Conservation (phyloP, 2,888 invertebrate species). For the Rhagonycha lutea region DNA sequence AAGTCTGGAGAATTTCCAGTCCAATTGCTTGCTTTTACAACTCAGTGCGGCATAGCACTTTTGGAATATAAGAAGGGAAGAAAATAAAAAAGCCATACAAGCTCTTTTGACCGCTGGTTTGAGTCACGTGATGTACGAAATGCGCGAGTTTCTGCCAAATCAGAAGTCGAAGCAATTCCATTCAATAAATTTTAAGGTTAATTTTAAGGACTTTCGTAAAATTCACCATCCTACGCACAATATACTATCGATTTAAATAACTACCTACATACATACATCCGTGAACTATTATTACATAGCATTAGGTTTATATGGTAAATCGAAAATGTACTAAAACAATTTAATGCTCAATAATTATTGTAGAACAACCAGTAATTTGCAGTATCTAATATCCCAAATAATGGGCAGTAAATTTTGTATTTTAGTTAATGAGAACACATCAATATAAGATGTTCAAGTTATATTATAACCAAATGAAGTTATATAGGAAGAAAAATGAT, state of each 20-base stretch:
- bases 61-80: too few relatives aligned
- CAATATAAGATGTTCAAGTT: not conserved
- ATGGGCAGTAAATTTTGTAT: not conserved
- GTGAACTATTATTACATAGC: not conserved
- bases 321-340: not conserved
- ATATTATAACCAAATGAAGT: not conserved
- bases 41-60: too few relatives aligned
- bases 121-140: too few relatives aligned
- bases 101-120: too few relatives aligned
- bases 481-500: not conserved
- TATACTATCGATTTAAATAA: not conserved
- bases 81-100: too few relatives aligned
- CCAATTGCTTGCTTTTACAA: too few relatives aligned
- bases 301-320: not conserved
- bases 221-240: not conserved
- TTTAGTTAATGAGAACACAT: not conserved
- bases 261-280: not conserved
- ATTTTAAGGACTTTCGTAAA: not conserved
- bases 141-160: not conserved
- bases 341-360: not conserved
- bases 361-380: not conserved
- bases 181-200: not conserved
- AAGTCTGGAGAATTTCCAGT: too few relatives aligned
- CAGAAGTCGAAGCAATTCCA: not conserved
- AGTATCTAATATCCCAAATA: not conserved